A percentile compares a stretch with the other conserved stretches of the same genome.
Conservation (phyloP, 2,797 vertebrate genomes). For the Chaenodraco wilsoni region DNA sequence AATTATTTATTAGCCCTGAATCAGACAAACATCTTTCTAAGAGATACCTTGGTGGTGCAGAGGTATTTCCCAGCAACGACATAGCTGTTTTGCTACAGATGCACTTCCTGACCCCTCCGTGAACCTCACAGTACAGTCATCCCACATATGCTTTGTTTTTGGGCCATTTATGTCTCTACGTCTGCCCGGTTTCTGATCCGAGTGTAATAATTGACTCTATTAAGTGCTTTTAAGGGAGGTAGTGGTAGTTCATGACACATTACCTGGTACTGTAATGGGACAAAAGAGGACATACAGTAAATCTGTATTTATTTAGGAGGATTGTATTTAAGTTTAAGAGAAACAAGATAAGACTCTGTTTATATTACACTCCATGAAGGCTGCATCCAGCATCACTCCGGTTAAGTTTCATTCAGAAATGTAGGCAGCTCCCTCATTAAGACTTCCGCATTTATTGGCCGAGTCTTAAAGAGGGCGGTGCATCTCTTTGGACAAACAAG, state of each 20-base stretch:
- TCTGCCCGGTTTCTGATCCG: conserved; percentile 49
- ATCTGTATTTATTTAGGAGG: conserved; percentile 38
- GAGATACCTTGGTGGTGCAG: conserved; percentile 6
- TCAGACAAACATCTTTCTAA: conserved; percentile 18
- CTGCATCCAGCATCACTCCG: conserved; percentile 9
- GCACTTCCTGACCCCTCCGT: conserved; percentile 59
- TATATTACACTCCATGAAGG: conserved; percentile 20
- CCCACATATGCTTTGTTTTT: conserved; percentile 30
- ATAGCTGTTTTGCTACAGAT: conserved; percentile 4
- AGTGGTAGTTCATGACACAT: conserved; percentile 57
- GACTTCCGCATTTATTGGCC: conserved; percentile 32
- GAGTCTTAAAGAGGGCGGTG: conserved; percentile 38
- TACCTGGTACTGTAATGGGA: conserved; percentile 27
- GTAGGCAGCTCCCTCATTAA: conserved; percentile 31
- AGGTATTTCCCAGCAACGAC: neutral
- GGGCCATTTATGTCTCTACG: conserved; percentile 20
- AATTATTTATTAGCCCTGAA: conserved; percentile 38
- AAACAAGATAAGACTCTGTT: conserved; percentile 16
- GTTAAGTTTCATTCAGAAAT: conserved; percentile 49
- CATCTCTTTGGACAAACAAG: conserved; percentile 34
- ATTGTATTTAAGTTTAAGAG: conserved; percentile 39
- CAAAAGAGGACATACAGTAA: conserved; percentile 25
- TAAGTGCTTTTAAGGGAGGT: conserved; percentile 53
- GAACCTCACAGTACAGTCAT: conserved; percentile 50
- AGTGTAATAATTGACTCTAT: conserved; percentile 36